Conservation (phyloP, 1,140 invertebrate species). For the Akabosia matsudoensis region DNA sequence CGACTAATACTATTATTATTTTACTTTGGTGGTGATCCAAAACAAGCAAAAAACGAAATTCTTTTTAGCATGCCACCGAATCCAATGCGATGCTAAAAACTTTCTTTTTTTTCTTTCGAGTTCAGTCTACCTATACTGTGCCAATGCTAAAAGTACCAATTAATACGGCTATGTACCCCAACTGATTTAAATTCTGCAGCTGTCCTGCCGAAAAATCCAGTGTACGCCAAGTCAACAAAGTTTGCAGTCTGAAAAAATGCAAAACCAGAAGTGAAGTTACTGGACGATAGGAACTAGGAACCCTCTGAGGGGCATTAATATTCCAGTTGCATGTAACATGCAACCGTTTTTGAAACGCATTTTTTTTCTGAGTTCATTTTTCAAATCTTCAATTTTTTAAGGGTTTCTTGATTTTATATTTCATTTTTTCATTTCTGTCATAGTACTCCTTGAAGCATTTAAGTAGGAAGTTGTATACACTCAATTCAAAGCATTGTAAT, state of each 20-base stretch:
- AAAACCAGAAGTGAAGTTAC: too few species aligned
- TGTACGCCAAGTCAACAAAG: too few species aligned
- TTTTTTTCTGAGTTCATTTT: slow-evolving; percentile 6
- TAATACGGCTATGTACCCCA: background rate
- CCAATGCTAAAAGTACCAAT: background rate
- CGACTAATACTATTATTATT: background rate
- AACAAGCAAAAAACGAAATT: slow-evolving; percentile 11
- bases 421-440: background rate
- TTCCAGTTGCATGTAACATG: background rate
- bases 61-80: background rate
- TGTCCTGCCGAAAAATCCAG: background rate
- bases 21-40: slow-evolving; percentile 1
- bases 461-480: background rate
- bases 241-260: too few species aligned
- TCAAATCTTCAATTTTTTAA: background rate
- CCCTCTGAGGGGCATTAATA: too few species aligned
- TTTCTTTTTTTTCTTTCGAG: too few species aligned
- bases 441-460: background rate
- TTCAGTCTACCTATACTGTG: too few species aligned
- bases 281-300: too few species aligned
- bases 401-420: background rate
- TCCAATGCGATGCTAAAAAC: too few species aligned
- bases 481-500: slow-evolving; percentile 2
- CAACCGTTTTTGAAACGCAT: background rate
- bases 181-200: slow-evolving; percentile 16